Evolutionary conservation across 2,113 vertebrate genomes (phyloP).

Genomic region (Rhinoptilus africanus): DNA sequence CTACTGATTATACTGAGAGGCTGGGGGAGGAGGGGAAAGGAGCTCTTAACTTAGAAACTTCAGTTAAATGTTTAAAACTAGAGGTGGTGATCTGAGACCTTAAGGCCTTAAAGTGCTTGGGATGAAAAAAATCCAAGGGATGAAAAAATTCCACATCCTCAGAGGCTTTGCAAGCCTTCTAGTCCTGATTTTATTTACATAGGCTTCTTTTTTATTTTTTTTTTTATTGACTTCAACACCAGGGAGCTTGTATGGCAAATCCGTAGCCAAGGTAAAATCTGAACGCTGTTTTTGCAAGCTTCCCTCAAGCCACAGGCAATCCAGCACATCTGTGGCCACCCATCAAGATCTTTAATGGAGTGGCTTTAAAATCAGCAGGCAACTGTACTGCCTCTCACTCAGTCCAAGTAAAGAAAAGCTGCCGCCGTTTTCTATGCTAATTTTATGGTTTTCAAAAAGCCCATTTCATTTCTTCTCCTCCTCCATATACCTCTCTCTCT

Average conservation of each 20-base stretch:
- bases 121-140: neutral
- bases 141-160: accelerated
- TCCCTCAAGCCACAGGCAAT: neutral
- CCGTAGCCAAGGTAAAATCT: neutral
- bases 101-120: neutral
- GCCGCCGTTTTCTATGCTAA: neutral
- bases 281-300: neutral
- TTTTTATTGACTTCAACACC: neutral
- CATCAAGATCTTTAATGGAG: neutral
- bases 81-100: neutral
- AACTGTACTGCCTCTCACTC: neutral
- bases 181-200: neutral
- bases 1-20: neutral
- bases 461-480: neutral
- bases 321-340: neutral
- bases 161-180: neutral
- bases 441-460: neutral
- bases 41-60: neutral
- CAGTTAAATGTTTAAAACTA: neutral
- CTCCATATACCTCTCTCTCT: neutral
- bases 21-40: neutral
- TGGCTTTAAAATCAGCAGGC: neutral
- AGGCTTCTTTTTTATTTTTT: neutral
- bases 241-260: neutral
- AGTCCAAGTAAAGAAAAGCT: neutral